Conservation (phyloP, 2,888 invertebrate species). For the Mythimna albipuncta region DNA sequence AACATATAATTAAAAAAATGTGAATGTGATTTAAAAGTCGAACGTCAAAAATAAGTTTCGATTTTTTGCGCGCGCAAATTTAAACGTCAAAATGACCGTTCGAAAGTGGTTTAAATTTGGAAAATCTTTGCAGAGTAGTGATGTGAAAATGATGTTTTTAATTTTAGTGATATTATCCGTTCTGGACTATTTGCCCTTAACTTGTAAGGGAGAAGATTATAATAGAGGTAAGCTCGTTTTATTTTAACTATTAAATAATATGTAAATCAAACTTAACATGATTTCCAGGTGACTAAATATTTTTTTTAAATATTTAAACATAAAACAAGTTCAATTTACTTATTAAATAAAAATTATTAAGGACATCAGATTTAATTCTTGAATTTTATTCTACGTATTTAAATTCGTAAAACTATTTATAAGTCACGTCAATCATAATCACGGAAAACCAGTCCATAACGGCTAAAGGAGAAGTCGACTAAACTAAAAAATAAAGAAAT, state of each 20-base stretch:
- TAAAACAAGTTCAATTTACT: background rate
- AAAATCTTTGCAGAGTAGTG: constrained; percentile 78
- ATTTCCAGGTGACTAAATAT: background rate
- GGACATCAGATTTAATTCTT: too few relatives aligned
- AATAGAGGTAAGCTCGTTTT: constrained; percentile 77
- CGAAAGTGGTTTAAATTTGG: constrained; percentile 81
- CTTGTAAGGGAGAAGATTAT: constrained; percentile 76
- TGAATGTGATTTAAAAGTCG: constrained; percentile 68
- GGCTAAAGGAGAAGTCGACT: background rate
- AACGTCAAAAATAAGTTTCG: constrained; percentile 57
- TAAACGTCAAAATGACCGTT: constrained; percentile 86
- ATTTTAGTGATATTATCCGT: constrained; percentile 81
- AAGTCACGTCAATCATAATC: too few relatives aligned
- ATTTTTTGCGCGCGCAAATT: constrained; percentile 76
- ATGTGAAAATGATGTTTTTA: constrained; percentile 83
- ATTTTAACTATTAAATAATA: background rate
- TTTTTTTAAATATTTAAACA: background rate
- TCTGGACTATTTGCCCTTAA: constrained; percentile 80
- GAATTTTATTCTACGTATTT: too few relatives aligned
- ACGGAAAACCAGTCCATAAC: constrained; percentile 3
- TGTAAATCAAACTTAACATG: too few relatives aligned
- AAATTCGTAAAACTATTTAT: too few relatives aligned
- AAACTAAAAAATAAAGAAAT: constrained; percentile 13
- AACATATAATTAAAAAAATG: constrained; percentile 74
- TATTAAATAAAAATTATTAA: too few relatives aligned